Evolutionary conservation across 2,888 invertebrate species (phyloP), one percentile per base, ranked within the genome.

Genomic region (Orthosia cruda): DNA sequence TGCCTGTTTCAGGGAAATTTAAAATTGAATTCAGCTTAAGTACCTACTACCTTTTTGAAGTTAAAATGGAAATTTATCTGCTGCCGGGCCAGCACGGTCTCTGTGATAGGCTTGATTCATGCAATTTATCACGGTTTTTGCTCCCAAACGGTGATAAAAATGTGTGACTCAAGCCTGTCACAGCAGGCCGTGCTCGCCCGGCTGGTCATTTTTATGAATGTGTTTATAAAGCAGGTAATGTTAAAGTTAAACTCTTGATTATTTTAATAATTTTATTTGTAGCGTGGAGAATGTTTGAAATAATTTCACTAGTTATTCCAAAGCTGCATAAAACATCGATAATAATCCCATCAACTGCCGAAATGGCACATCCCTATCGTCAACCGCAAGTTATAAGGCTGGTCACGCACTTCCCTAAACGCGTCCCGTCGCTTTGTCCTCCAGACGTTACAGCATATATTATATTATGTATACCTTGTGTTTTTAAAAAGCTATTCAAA

Each of bases 401-500:
- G 90, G 94, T 94, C 96, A 96, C 96, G 96, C 95, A 94, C 95
- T 95, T 95, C 94, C 95, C 95, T 94, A 95, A 95, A 95, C 92
- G 91, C 92, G 92, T 91, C 92, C 92, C 93, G 89, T 89, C 89
- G 89, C 89, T 92, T 94, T 94, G 94, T 94, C 92, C 91, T 89
- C 85, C 89, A 90, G 89, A 91, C 92, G 84, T 82, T 89, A 89
- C 88, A 86, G 90, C 87, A 87, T 71, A 71, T 73, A 63, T 89
- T 62, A 74, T 66, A 57, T 40, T 59, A 77, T 63, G 77, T 87
- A 89, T 85, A 84, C 66, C 80, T 63, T 68, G 77, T 85, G 85
- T 87, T 88, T 88, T 84, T 79, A 83, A 88, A 89, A 87, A 77
- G 73, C 74, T 87, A 81, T 87, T 83, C 85, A 88, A 85, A 85